Base-by-base conservation (phyloP, 2,888 invertebrate genomes). In the Himalopsyche anomala region DNA sequence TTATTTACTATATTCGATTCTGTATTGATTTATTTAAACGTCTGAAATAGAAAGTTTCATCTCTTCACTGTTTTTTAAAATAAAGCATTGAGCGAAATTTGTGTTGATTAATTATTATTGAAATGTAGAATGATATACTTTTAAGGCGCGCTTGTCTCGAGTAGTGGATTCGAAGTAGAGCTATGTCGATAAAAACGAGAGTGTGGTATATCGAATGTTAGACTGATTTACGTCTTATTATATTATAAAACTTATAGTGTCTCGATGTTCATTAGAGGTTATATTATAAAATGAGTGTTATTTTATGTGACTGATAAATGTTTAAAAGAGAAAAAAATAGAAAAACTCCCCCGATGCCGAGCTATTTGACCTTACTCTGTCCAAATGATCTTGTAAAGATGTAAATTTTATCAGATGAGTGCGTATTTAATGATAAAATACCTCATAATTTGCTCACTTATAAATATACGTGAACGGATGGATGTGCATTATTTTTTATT, bases 371-470 rank as follows among this genome's bases (percentile, higher is more conserved):
- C 81, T 83, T 55, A 87, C 81, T 87, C 87, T 87, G 87, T 87
- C 87, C 87, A 87, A 51, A 82, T 84, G 81, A 84, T 82, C 86
- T 86, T 87, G 83, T 87, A 83, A 87, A 80, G 69, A 85, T 81
- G 81, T 84, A 80, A 69, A 81, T 84, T 69, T 85, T 84, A 81
- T 84, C 84, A 82, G 81, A 69, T 84, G 83, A 83, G 84, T 84
- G 62, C 62, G 84, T 85, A 80, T 84, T 55, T 62, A 79, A 56
- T 80, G 69, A 84, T 83, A 54, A 85, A 84, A 84, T 87, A 87
- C 87, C 87, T 87, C 87, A 87, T 85, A 85, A 87, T 56, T 87
- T 87, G 87, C 87, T 87, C 87, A 87, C 83, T 84, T 81, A 87
- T 55, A 81, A 81, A 83, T 85, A 54, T 86, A 80, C 69, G 69